phyloP scores from a whole-genome alignment of 2,888 invertebrate genomes.

The Cephus runcator region DNA sequence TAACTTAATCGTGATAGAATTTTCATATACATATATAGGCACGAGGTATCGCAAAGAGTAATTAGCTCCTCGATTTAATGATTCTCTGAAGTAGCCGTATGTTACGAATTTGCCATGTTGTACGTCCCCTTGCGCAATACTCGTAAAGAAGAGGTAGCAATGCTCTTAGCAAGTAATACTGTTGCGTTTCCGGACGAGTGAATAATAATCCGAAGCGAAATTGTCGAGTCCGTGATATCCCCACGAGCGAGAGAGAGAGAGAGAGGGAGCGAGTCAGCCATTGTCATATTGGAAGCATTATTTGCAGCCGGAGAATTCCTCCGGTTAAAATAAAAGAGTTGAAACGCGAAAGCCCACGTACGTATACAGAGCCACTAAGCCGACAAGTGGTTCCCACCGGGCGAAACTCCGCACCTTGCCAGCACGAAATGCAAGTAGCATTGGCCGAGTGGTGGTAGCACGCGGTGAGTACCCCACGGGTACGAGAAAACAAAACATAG shows the following conservation, averaged over 20 bases:
- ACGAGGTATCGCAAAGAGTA: conserved; percentile 30
- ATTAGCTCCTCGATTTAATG: conserved; percentile 61
- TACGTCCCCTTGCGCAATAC: conserved; percentile 17
- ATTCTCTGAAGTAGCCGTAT: conserved; percentile 59
- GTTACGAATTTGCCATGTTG: conserved; percentile 47
- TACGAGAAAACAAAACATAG: not conserved
- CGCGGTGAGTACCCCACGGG: not conserved
- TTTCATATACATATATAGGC: too few relatives aligned
- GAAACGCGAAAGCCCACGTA: conserved; percentile 24
- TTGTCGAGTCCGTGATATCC: conserved; percentile 13
- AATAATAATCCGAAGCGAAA: conserved; percentile 47
- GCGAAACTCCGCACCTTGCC: conserved; percentile 49
- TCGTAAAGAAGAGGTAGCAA: conserved; percentile 36
- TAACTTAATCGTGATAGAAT: too few relatives aligned
- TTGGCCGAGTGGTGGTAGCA: not conserved
- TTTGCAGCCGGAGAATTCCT: conserved; percentile 48
- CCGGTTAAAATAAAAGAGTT: conserved; percentile 48
- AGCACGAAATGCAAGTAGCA: conserved; percentile 20
- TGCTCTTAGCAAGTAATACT: conserved; percentile 52
- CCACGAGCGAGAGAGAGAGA: conserved; percentile 17
- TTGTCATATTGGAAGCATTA: conserved; percentile 22
- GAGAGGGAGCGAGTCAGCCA: conserved; percentile 19
- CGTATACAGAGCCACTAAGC: conserved; percentile 27
- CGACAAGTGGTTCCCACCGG: conserved; percentile 64
- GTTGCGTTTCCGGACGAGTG: conserved; percentile 62